A percentile compares a stretch with the other conserved stretches of the same genome.
These are phyloP conservation scores for Gallirallus australis DNA, from an alignment of 2,797 vertebrate species.

Conservation along the genomic window DNA sequence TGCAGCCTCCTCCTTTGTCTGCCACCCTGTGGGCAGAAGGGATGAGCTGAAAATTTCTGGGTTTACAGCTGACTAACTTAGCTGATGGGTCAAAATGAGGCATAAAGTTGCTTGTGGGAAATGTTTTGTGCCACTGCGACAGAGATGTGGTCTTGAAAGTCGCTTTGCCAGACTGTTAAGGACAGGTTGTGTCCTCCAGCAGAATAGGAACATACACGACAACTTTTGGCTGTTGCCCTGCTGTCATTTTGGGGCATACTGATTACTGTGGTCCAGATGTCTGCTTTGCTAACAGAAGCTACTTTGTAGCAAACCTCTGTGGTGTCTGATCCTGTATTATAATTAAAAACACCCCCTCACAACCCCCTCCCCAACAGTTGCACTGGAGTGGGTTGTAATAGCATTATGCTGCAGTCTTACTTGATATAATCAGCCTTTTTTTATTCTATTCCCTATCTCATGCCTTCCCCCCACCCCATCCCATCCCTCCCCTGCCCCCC, in stretches of 20 bases:
- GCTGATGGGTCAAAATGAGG: not conserved
- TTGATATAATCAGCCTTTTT: not conserved
- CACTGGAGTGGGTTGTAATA: not conserved
- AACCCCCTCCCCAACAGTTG: not conserved
- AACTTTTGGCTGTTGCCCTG: not conserved
- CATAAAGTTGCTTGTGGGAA: not conserved
- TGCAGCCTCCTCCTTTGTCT: not conserved
- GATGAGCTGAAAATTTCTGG: not conserved
- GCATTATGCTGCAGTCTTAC: not conserved
- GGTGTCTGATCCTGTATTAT: not conserved
- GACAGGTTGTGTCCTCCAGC: not conserved
- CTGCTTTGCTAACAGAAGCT: not conserved
- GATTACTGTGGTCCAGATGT: not conserved
- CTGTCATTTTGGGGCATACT: not conserved
- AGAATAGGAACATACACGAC: not conserved
- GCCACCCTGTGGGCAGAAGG: not conserved
- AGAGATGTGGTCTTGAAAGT: not conserved
- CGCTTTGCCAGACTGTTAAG: not conserved
- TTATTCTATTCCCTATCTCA: not conserved
- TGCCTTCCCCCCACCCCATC: too few relatives aligned
- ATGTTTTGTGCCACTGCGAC: not conserved
- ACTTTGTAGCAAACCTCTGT: not conserved
- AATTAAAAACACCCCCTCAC: not conserved
- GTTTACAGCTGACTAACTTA: not conserved
- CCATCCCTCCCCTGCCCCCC: too few relatives aligned